phyloP scores from a whole-genome alignment of 2,113 vertebrate species.

The Mystacornis crossleyi region DNA sequence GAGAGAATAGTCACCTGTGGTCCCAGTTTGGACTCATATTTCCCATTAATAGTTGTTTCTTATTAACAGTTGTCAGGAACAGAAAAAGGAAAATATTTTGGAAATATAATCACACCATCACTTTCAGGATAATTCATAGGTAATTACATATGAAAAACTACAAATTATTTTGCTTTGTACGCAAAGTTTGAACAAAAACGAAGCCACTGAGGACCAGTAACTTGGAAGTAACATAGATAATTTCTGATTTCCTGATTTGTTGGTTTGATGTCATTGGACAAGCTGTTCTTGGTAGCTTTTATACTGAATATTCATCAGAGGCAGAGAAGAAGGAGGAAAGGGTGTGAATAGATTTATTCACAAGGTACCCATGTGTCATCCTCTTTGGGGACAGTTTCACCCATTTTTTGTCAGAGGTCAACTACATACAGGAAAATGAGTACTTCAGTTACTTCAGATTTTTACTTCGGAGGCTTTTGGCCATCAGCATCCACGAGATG shows the following conservation, averaged over 20 bases:
- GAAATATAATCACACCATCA: neutral
- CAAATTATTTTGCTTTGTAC: neutral
- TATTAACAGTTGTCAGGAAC: neutral
- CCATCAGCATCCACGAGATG: accelerated
- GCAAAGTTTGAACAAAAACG: neutral
- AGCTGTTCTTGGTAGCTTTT: neutral
- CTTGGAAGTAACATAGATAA: neutral
- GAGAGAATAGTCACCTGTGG: neutral
- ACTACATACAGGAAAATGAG: neutral
- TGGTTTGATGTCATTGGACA: neutral
- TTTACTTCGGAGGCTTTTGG: neutral
- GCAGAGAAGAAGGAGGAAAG: neutral
- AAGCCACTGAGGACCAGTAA: neutral
- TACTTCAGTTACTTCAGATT: neutral
- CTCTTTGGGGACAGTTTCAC: neutral
- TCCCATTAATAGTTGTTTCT: slow-evolving; percentile 16
- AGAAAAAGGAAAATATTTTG: slow-evolving; percentile 8
- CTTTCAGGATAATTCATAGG: neutral
- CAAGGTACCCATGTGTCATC: neutral
- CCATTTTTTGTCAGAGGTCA: neutral
- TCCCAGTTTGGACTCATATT: slow-evolving; percentile 11
- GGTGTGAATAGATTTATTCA: neutral
- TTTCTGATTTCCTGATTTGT: neutral
- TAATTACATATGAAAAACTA: neutral
- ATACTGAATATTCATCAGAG: neutral